phyloP scores from a whole-genome alignment of 2,113 vertebrate species.

The Irena cyanogastra region DNA sequence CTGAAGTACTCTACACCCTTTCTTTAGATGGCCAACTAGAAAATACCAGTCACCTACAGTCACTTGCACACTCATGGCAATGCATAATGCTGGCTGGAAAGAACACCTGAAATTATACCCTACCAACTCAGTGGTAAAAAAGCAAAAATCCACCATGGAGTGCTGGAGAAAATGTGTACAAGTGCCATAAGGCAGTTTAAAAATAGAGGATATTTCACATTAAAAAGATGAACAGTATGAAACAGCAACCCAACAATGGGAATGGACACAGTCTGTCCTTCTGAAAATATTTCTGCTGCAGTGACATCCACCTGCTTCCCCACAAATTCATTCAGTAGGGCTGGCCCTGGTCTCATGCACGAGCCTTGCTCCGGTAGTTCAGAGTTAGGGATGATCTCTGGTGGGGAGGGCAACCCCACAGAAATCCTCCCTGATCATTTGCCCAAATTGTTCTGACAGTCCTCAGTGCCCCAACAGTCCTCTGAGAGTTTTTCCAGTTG shows the following conservation, averaged over 20 bases:
- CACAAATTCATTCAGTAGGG: rapidly evolving
- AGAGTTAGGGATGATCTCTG: neutral
- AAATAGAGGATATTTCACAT: neutral
- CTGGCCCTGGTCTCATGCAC: rapidly evolving
- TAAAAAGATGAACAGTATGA: neutral
- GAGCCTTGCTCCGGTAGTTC: neutral
- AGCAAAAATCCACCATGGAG: neutral
- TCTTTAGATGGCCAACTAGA: neutral
- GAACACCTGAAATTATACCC: neutral
- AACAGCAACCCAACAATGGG: neutral
- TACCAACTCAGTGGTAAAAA: neutral
- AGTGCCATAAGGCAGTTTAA: neutral
- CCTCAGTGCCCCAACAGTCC: neutral
- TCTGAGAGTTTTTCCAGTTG: neutral
- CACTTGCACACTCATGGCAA: neutral
- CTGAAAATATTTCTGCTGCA: rapidly evolving
- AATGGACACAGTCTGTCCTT: rapidly evolving
- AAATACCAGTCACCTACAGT: neutral
- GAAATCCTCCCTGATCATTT: neutral
- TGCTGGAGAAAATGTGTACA: neutral
- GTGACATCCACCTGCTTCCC: neutral
- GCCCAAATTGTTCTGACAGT: neutral
- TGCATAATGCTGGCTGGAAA: neutral
- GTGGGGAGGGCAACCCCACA: neutral
- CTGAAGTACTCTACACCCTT: neutral